Conservation (phyloP, 2,888 invertebrate genomes). For the Ceriagrion tenellum region DNA sequence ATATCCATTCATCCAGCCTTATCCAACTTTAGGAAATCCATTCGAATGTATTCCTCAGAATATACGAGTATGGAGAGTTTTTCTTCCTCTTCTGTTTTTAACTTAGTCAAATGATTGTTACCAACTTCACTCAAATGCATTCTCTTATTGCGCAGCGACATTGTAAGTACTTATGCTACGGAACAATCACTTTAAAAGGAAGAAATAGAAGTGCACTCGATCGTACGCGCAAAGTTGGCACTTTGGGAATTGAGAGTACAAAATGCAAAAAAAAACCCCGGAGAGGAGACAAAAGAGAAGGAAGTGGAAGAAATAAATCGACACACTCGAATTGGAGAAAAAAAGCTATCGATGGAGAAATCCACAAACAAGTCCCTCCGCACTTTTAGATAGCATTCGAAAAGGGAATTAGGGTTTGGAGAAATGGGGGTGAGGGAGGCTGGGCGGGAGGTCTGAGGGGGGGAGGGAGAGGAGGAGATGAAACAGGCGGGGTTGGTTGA, state of each 20-base stretch:
- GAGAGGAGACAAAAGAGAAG: neutral
- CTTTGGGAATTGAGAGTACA: neutral
- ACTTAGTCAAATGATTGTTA: too few relatives aligned
- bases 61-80: too few relatives aligned
- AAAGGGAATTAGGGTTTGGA: slow-evolving; percentile 51
- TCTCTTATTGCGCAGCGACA: neutral
- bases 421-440: neutral
- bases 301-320: slow-evolving; percentile 39
- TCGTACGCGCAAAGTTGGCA: neutral
- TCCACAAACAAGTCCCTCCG: slow-evolving; percentile 49
- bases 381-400: slow-evolving; percentile 52
- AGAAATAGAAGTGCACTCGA: neutral
- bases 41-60: too few relatives aligned
- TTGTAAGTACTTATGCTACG: neutral
- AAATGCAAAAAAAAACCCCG: neutral
- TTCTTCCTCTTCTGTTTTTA: too few relatives aligned
- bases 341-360: slow-evolving; percentile 44
- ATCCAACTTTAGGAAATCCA: too few relatives aligned
- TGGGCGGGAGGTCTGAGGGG: neutral
- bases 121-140: too few relatives aligned
- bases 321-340: slow-evolving; percentile 25
- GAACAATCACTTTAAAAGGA: neutral
- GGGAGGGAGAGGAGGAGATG: neutral
- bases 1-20: too few relatives aligned
- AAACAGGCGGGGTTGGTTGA: neutral